These are phyloP conservation scores for Euthynnus affinis DNA, from an alignment of 2,797 vertebrate genomes.

Conservation along the genomic window DNA sequence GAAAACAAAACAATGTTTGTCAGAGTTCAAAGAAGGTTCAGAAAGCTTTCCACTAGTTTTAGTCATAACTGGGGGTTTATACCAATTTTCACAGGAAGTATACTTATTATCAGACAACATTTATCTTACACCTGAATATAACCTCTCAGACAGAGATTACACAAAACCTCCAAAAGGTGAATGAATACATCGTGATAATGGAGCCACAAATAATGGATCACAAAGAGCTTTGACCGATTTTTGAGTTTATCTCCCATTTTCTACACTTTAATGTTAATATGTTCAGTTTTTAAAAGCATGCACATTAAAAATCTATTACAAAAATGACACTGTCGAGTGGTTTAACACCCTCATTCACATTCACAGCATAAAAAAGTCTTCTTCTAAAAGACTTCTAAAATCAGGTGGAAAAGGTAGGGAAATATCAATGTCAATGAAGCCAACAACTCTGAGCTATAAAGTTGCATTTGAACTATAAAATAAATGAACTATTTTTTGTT, in stretches of 20 bases:
- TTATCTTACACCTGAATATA: not conserved
- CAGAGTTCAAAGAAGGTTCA: slow-evolving; percentile 17
- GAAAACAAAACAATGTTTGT: slow-evolving; percentile 22
- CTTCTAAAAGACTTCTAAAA: not conserved
- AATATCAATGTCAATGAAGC: not conserved
- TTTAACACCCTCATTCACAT: not conserved
- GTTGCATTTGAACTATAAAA: not conserved
- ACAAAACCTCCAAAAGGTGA: slow-evolving; percentile 4
- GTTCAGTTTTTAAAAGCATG: slow-evolving; percentile 4
- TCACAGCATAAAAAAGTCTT: not conserved
- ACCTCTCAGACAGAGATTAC: not conserved
- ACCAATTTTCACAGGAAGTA: slow-evolving; percentile 26
- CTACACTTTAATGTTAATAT: slow-evolving; percentile 9
- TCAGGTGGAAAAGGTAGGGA: not conserved
- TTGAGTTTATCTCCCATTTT: slow-evolving; percentile 11
- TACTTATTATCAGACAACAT: not conserved
- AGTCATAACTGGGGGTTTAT: not conserved
- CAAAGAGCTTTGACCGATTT: slow-evolving; percentile 23
- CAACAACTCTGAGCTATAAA: not conserved
- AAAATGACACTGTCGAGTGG: not conserved
- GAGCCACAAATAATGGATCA: slow-evolving; percentile 27
- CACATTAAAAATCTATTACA: not conserved
- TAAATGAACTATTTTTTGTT: too few relatives aligned
- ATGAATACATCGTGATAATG: slow-evolving; percentile 22
- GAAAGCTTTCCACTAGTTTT: slow-evolving; percentile 14